phyloP scores from a whole-genome alignment of 2,888 invertebrate species.

The Noctua fimbriata region DNA sequence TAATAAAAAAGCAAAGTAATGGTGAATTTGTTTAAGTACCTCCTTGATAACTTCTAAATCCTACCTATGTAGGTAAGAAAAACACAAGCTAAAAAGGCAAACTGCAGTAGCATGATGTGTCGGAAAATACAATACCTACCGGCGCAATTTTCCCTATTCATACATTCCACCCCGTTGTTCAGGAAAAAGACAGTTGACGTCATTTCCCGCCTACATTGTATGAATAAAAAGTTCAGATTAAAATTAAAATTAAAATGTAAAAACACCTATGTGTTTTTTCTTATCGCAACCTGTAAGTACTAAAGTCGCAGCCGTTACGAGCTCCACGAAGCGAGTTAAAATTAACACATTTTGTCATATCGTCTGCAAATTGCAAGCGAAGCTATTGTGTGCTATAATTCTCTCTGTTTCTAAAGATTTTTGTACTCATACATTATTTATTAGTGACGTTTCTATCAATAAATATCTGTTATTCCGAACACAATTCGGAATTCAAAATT shows the following conservation, averaged over 20 bases:
- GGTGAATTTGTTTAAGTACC: background rate
- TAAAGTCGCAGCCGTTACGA: constrained; percentile 42
- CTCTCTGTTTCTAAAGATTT: constrained; percentile 10
- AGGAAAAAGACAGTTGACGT: constrained; percentile 21
- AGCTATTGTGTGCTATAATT: constrained; percentile 53
- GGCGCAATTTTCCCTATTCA: background rate
- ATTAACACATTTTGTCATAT: constrained; percentile 64
- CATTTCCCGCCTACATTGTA: constrained; percentile 18
- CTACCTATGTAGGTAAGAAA: background rate
- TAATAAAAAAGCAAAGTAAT: constrained; percentile 2
- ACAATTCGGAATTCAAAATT: constrained; percentile 19
- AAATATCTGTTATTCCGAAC: constrained; percentile 14
- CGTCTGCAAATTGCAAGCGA: constrained; percentile 51
- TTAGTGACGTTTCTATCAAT: constrained; percentile 9
- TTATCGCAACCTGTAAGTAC: constrained; percentile 57
- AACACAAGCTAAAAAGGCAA: background rate
- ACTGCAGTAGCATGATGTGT: no score
- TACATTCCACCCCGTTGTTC: background rate
- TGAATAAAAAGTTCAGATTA: constrained; percentile 44
- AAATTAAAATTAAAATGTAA: constrained; percentile 51
- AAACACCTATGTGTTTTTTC: constrained; percentile 56
- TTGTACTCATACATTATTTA: constrained; percentile 3
- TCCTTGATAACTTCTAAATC: background rate
- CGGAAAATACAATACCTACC: constrained; percentile 3
- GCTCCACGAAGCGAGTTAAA: constrained; percentile 51